Evolutionary conservation across 1,140 invertebrate species (phyloP).

Genomic region (Atopsyche davidsoni): DNA sequence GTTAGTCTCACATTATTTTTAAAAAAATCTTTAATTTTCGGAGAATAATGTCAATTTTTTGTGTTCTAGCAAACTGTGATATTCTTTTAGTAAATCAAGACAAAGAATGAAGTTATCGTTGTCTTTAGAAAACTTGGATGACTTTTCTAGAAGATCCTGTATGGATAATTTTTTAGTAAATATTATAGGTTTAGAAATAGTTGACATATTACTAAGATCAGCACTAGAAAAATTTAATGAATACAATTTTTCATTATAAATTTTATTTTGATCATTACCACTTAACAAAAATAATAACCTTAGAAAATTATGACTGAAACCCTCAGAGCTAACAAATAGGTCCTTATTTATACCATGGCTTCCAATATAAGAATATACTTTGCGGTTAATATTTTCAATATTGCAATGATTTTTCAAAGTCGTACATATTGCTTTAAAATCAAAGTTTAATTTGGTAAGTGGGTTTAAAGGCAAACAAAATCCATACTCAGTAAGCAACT

Average conservation of each 20-base stretch:
- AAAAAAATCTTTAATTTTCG: too few species aligned
- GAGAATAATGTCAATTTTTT: too few species aligned
- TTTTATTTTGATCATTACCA: slow-evolving; percentile 7
- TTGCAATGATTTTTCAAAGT: slow-evolving; percentile 1
- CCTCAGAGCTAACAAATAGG: slow-evolving; percentile 8
- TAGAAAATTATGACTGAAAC: slow-evolving; percentile 25
- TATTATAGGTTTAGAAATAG: too few species aligned
- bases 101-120: too few species aligned
- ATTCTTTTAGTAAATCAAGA: too few species aligned
- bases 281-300: slow-evolving; percentile 20
- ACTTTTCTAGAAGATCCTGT: too few species aligned
- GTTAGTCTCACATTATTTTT: too few species aligned
- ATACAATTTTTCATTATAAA: neutral
- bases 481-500: slow-evolving; percentile 27
- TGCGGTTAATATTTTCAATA: slow-evolving; percentile 6
- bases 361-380: slow-evolving; percentile 23
- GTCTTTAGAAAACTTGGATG: too few species aligned
- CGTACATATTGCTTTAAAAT: slow-evolving; percentile 13
- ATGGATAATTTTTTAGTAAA: too few species aligned
- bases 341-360: slow-evolving; percentile 18
- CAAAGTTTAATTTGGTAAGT: slow-evolving; percentile 9
- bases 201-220: too few species aligned
- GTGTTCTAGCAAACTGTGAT: too few species aligned
- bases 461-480: slow-evolving; percentile 21
- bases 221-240: neutral